phyloP scores from a whole-genome alignment of 2,113 vertebrate genomes.

The Sigmodon hispidus region DNA sequence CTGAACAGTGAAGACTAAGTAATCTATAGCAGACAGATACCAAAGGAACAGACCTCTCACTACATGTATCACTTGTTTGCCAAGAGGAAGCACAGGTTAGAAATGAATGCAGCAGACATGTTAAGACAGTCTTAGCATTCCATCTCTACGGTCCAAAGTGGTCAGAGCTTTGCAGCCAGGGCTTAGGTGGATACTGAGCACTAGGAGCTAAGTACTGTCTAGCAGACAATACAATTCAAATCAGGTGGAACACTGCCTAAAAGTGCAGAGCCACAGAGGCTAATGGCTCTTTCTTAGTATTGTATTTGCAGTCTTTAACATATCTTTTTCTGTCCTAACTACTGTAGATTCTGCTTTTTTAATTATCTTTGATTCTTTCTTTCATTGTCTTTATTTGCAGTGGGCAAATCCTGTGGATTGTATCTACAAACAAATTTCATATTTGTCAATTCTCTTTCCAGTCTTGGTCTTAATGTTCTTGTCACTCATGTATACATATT shows the following conservation, averaged over 20 bases:
- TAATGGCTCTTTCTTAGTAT: background rate
- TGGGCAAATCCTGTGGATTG: background rate
- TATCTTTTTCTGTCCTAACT: background rate
- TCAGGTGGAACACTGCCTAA: background rate
- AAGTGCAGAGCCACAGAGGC: background rate
- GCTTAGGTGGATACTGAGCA: background rate
- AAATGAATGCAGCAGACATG: conserved; percentile 34
- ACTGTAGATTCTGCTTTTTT: background rate
- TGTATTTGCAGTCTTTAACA: background rate
- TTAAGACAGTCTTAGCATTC: background rate
- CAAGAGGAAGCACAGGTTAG: conserved; percentile 18
- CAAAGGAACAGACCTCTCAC: background rate
- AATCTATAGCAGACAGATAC: background rate
- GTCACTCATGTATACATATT: background rate
- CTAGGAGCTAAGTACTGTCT: background rate
- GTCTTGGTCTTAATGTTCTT: background rate
- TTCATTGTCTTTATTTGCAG: background rate
- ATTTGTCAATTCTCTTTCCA: background rate
- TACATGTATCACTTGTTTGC: background rate
- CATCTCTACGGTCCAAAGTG: background rate
- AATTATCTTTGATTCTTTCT: background rate
- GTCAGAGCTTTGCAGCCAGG: background rate
- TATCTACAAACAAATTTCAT: background rate
- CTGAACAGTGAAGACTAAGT: background rate
- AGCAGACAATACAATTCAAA: background rate